Evolutionary conservation across 1,140 invertebrate genomes (phyloP).

Genomic region (Bactericera cockerelli): DNA sequence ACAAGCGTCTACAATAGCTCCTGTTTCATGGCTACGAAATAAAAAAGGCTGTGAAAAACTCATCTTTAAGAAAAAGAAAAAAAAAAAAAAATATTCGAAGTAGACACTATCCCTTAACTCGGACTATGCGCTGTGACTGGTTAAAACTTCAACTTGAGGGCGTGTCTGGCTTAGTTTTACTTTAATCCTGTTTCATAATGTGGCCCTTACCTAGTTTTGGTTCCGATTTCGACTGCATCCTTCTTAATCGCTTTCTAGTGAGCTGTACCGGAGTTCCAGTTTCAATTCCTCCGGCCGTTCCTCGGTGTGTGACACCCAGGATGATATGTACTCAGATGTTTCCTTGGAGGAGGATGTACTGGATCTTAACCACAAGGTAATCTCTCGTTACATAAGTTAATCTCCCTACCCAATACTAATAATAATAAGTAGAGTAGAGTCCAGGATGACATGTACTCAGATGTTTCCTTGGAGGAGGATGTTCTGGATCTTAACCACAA

Average conservation of each 20-base stretch:
- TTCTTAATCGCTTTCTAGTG: conserved; percentile 40
- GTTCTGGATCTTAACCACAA: conserved; percentile 76
- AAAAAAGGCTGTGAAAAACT: too few relatives aligned
- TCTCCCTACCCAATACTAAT: too few relatives aligned
- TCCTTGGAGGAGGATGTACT: conserved; percentile 79
- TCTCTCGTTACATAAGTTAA: too few relatives aligned
- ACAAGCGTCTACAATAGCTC: too few relatives aligned
- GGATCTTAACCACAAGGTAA: conserved; percentile 60
- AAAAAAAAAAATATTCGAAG: too few relatives aligned
- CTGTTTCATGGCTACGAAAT: too few relatives aligned
- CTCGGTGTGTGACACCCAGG: conserved; percentile 71
- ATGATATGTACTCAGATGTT: conserved; percentile 84
- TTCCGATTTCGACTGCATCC: neutral
- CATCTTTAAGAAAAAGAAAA: neutral
- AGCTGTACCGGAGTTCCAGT: conserved; percentile 74
- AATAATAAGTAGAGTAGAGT: too few relatives aligned
- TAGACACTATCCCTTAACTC: neutral
- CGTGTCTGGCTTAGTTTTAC: too few relatives aligned
- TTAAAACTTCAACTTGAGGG: too few relatives aligned
- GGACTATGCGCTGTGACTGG: too few relatives aligned
- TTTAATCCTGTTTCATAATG: too few relatives aligned
- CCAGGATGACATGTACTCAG: conserved; percentile 80
- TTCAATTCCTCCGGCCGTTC: conserved; percentile 79
- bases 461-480: conserved; percentile 78
- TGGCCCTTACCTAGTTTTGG: neutral